Evolutionary conservation across 2,888 invertebrate genomes (phyloP), one percentile per base, ranked within the genome.

Genomic region (Tipula vernalis): DNA sequence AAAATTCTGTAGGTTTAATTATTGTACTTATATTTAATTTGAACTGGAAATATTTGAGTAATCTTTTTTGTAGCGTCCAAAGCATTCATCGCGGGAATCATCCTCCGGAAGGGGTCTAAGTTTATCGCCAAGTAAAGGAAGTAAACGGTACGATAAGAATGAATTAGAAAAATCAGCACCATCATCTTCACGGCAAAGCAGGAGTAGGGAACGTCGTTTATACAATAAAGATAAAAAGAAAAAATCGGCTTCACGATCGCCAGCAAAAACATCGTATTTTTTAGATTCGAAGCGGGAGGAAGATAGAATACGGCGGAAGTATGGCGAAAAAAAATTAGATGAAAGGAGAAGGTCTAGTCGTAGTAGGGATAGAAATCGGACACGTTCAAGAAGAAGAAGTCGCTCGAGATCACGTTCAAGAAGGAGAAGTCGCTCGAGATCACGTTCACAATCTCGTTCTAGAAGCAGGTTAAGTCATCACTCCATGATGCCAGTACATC

Each of bases 211-310:
- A 36, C 42, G 42, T 18, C 42, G 42, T 18, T 36, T 42, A 3
- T 41, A 85, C 18, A 85, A 85, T 85, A 85, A 42, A 42, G 18
- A 85, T 85, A 85, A 85, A 42, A 85, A 85, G 13, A 85, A 71
- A 12, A 42, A 85, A 85, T 85, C 41, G 8, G 10, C 0, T 3
- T n/a, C 10, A 42, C 8, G 28, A 5, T 18, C 41, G 13, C 44
- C 18, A 47, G 18, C 86, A 10, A 86, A 86, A 86, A n/a, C 36
- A 51, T 47, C 86, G 5, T 86, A 86, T 51, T 86, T 47, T 86
- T 10, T 86, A 44, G 86, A 86, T 51, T 8, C 15, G 5, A 86
- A 44, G 13, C 86, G 86, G 0, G 86, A 86, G 47, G 86, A 86
- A 36, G 86, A 86, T 51, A 44, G 86, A 36, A 44, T 86, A n/a